phyloP scores from a whole-genome alignment of 2,113 vertebrate genomes.

The Atherinomorus stipes region DNA sequence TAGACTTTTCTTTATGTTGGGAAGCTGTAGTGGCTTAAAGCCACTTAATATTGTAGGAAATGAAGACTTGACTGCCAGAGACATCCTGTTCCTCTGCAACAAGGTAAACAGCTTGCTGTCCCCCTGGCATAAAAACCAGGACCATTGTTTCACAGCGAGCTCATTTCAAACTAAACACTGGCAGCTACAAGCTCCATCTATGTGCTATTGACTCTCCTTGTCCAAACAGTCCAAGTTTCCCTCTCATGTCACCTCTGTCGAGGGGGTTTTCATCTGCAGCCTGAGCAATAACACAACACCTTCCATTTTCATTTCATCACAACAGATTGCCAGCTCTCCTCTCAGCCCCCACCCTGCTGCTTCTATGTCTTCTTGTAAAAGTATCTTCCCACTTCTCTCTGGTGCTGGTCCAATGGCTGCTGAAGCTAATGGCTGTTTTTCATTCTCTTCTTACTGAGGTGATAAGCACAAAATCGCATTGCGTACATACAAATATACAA shows the following conservation, averaged over 20 bases:
- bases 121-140: conserved; percentile 54
- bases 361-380: conserved; percentile 36
- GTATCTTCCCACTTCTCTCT: conserved; percentile 46
- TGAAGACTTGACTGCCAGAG: conserved; percentile 49
- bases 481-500: conserved; percentile 35
- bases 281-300: conserved; percentile 55
- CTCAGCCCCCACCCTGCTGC: conserved; percentile 23
- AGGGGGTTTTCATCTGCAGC: conserved; percentile 32
- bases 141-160: conserved; percentile 47
- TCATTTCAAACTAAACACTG: conserved; percentile 54
- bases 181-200: conserved; percentile 47
- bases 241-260: conserved; percentile 43
- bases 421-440: conserved; percentile 25
- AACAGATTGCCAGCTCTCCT: conserved; percentile 56
- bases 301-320: conserved; percentile 58
- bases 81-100: conserved; percentile 56
- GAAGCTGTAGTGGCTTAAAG: conserved; percentile 45
- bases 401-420: conserved; percentile 29
- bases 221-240: conserved; percentile 32
- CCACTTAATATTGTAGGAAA: conserved; percentile 62
- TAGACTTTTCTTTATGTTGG: conserved; percentile 25
- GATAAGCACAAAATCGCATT: conserved; percentile 32
- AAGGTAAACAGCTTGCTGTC: conserved; percentile 65
- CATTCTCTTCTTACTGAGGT: conserved; percentile 37
- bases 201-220: conserved; percentile 38